These are phyloP conservation scores for Xestia ashworthii DNA, from an alignment of 2,888 invertebrate species.

Conservation along the genomic window DNA sequence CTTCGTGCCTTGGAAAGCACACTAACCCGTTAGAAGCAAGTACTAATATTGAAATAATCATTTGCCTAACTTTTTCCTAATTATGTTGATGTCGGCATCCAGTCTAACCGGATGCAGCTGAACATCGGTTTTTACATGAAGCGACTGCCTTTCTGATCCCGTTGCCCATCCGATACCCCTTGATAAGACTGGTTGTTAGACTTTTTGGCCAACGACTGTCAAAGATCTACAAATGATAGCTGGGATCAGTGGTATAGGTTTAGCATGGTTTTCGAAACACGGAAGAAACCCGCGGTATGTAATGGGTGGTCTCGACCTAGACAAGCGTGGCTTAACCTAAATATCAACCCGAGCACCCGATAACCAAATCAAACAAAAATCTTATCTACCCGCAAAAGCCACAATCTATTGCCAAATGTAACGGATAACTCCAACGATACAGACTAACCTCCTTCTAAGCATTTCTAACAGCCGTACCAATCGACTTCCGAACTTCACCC, in stretches of 20 bases:
- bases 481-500: conserved; percentile 50
- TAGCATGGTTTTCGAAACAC: not conserved
- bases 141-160: not conserved
- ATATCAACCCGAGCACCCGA: not conserved
- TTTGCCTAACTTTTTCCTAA: no score
- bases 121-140: not conserved
- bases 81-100: no score
- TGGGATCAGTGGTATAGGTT: no score
- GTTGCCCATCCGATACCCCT: not conserved
- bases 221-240: not conserved
- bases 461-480: conserved; percentile 44
- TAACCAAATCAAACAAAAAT: not conserved
- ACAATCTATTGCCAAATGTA: conserved; percentile 12
- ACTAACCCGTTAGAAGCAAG: no score
- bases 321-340: not conserved
- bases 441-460: conserved; percentile 12
- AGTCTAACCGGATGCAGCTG: no score
- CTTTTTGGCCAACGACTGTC: not conserved
- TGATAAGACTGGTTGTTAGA: not conserved
- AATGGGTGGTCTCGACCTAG: not conserved
- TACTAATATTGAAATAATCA: no score
- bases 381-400: not conserved
- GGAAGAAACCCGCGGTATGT: not conserved
- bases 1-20: not conserved
- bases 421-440: conserved; percentile 2